Conservation (phyloP, 2,797 vertebrate genomes). For the Falco rusticolus region DNA sequence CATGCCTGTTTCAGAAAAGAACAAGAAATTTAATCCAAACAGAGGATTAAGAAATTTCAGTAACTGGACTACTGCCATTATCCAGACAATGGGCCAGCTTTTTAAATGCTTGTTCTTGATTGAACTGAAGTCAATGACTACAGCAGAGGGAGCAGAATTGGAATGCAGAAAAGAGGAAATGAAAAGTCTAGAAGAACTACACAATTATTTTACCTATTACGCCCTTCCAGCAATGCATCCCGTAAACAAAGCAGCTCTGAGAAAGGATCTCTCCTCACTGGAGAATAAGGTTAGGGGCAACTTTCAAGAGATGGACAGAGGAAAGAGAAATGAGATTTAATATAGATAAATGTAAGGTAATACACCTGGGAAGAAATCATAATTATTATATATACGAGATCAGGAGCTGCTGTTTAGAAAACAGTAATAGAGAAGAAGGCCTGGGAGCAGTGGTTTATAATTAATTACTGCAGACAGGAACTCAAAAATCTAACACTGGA, state of each 20-base stretch:
- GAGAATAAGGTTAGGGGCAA: constrained; percentile 50
- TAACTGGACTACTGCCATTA: constrained; percentile 37
- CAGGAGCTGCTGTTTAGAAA: constrained; percentile 53
- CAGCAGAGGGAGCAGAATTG: constrained; percentile 23
- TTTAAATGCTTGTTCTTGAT: constrained; percentile 34
- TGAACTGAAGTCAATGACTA: constrained; percentile 37
- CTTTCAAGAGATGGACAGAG: constrained; percentile 40
- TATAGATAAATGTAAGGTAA: constrained; percentile 71
- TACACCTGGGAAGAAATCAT: constrained; percentile 59
- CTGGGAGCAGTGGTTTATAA: background rate
- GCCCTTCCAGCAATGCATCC: background rate
- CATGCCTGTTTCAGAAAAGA: constrained; percentile 45
- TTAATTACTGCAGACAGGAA: constrained; percentile 47
- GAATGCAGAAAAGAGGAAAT: constrained; percentile 47
- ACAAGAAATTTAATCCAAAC: constrained; percentile 62
- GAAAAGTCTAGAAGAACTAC: constrained; percentile 10
- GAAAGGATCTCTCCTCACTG: constrained; percentile 57
- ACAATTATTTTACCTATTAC: constrained; percentile 39
- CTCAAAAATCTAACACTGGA: background rate
- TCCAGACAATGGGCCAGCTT: constrained; percentile 21
- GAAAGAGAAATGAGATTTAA: constrained; percentile 73
- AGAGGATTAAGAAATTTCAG: constrained; percentile 65
- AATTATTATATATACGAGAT: constrained; percentile 22
- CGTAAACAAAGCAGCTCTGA: constrained; percentile 45
- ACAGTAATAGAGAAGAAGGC: background rate